Evolutionary conservation across 2,888 invertebrate species (phyloP).

Genomic region (Stenichneumon culpator): DNA sequence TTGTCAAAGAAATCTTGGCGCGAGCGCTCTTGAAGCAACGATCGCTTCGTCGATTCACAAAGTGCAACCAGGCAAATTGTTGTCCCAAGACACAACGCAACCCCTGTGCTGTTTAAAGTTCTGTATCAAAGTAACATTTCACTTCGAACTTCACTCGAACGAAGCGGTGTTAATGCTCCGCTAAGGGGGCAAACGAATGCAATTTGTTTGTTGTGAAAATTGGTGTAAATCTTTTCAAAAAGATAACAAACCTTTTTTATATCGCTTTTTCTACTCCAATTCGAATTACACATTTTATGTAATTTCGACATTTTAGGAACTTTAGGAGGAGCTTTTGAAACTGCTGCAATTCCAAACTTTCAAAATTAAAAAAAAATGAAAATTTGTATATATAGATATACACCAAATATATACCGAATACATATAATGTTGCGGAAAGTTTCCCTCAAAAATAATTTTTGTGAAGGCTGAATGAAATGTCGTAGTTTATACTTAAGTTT

Average conservation of each 20-base stretch:
- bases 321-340: background rate
- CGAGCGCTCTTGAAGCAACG: constrained; percentile 23
- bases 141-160: background rate
- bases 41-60: constrained; percentile 66
- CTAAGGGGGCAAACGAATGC: background rate
- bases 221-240: background rate
- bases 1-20: constrained; percentile 70
- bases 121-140: constrained; percentile 42
- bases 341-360: background rate
- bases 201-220: background rate
- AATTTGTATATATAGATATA: background rate
- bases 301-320: background rate
- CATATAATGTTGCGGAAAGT: too few relatives aligned
- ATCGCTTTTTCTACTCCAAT: background rate
- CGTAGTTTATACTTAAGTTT: too few relatives aligned
- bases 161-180: background rate
- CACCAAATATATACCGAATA: background rate
- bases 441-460: background rate
- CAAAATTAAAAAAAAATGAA: too few relatives aligned
- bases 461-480: too few relatives aligned
- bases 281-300: background rate
- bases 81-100: constrained; percentile 70
- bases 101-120: background rate
- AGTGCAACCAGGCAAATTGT: constrained; percentile 76
- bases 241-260: background rate